Evolutionary conservation across 2,797 vertebrate genomes (phyloP), one percentile per base, ranked within the genome.

Genomic region (Xerus rutilus): DNA sequence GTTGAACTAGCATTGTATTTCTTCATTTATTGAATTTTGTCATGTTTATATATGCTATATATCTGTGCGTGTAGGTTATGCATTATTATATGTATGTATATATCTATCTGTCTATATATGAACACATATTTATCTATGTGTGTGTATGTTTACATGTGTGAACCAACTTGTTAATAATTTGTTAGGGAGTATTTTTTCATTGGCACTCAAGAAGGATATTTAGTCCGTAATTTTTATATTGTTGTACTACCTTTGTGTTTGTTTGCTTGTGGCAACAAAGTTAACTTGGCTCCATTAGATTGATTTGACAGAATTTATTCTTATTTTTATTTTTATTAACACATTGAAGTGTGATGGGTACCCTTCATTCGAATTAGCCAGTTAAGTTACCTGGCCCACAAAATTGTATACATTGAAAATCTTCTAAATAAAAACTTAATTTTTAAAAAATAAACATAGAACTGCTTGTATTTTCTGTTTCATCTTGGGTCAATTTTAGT

Each of bases 161-260:
- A 94, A 87, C 12, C 20, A 43, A 64, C 74, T 65, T 91, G 39
- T 32, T 93, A 52, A 21, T 28, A 76, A 69, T 93, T 93, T 85
- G 49, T 45, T n/a, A 90, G 79, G 6, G 20, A 23, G n/a, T 57
- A 57, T 83, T 95, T 70, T 77, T 93, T 89, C 20, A 43, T 57
- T 3, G 32, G 25, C 0, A 67, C 21, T 82, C 12, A 81, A 74
- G 52, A 84, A 11, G 28, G 57, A 69, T 59, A 87, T 15, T 86
- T 79, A 45, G 21, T 69, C 10, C 59, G 14, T 72, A 70, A 9
- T 10, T 21, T 95, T 93, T 90, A n/a, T 83, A 90, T 87, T 91
- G 23, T 30, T 59, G 18, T 54, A 20, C 35, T 14, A 30, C 89
- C 23, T 79, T 73, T 91, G 5, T 76, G 54, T 52, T 70, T 79